Conservation (phyloP, 1,140 invertebrate species). For the Triops cancriformis region DNA sequence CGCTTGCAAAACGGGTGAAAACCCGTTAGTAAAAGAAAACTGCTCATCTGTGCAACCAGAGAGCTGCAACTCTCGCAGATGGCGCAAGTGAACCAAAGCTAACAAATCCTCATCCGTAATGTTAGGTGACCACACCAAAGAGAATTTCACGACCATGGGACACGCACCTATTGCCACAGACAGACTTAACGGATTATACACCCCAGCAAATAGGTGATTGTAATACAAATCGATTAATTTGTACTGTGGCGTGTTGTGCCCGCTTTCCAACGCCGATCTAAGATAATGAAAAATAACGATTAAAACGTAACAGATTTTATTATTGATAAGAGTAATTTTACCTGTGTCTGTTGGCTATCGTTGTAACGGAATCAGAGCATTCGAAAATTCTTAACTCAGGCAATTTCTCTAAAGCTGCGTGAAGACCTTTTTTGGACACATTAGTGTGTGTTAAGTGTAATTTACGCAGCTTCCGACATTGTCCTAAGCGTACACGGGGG, state of each 20-base stretch:
- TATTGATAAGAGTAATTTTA: neutral
- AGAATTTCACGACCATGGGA: conserved; percentile 24
- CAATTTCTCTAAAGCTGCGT: conserved; percentile 22
- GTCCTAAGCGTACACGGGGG: conserved; percentile 13
- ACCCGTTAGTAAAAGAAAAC: conserved; percentile 24
- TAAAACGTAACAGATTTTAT: neutral
- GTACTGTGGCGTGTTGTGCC: conserved; percentile 17
- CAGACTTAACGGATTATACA: conserved; percentile 14
- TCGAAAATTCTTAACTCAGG: conserved; percentile 23
- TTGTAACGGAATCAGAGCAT: conserved; percentile 21
- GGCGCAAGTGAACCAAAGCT: neutral
- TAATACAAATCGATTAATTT: conserved; percentile 23
- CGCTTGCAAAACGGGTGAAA: conserved; percentile 24
- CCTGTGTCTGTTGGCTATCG: conserved; percentile 19
- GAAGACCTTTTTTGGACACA: conserved; percentile 23
- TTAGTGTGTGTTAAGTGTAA: conserved; percentile 19
- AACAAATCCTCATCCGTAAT: conserved; percentile 24
- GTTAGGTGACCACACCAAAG: conserved; percentile 8
- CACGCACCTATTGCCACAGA: conserved; percentile 17
- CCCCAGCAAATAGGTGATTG: conserved; percentile 1
- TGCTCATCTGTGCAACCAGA: conserved; percentile 14
- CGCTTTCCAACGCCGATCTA: conserved; percentile 14
- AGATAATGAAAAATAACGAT: neutral
- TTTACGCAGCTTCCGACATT: conserved; percentile 22
- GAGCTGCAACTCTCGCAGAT: conserved; percentile 18